Evolutionary conservation across 1,140 invertebrate genomes (phyloP), one percentile per base, ranked within the genome.

Genomic region (Bombus sylvicola): DNA sequence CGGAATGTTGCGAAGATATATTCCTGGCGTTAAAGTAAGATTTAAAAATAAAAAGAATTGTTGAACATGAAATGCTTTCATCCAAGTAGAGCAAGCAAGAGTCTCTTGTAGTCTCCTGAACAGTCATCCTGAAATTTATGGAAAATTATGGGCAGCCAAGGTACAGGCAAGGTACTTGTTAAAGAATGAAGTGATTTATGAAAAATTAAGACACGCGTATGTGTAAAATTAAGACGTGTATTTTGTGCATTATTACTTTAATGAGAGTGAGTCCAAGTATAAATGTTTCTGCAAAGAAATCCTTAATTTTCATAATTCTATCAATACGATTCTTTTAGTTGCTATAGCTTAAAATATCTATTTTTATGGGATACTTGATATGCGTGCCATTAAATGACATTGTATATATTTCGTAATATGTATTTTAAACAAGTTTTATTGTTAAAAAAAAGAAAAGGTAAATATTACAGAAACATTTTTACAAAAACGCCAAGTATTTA

Each of bases 61-160:
- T 80, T 64, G 81, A 71, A 90, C 79, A 69, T 81, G 47, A 90
- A 89, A 90, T 87, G 73, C 74, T 88, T 92, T 96, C 96, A 97
- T 96, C 97, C 97, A 95, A 98, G 96, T 95, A 99, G 95, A 92
- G 97, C 96, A 96, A 98, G 96, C 94, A 99, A 97, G 91, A 98
- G 96, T 96, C 97, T 97, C 96, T 98, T 98, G 97, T 98, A 98
- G 96, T 99, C 98, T 91, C 98, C 98, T 92, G 98, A 98, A 88
- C 98, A 98, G 96, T 99, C 98, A 91, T 96, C 97, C 97, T 98
- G 97, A 93, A 98, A 95, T 93, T 90, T 84, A 94, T 93, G 87
- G 92, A 90, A 86, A 88, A 92, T 94, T 93, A 89, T 74, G 73
- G 64, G 47, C 39, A 78, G 59, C 39, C 82, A 31, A 80, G 39